These are phyloP conservation scores for Ridgeia piscesae DNA, from an alignment of 1,140 invertebrate genomes.

Conservation along the genomic window DNA sequence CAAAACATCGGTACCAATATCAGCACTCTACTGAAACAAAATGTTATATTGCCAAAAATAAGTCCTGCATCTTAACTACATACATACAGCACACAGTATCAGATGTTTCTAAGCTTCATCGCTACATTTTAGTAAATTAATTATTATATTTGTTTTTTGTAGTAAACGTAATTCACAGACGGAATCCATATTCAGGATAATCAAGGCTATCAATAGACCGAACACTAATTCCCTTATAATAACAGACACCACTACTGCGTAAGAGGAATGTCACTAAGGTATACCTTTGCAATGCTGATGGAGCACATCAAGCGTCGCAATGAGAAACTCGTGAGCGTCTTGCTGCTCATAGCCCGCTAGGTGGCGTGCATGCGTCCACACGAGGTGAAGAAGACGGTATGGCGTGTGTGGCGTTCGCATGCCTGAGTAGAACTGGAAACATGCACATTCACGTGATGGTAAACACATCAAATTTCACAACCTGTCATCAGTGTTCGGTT, in stretches of 20 bases:
- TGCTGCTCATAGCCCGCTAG: slow-evolving; percentile 96
- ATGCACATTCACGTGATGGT: slow-evolving; percentile 8
- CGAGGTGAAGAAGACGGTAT: slow-evolving; percentile 85
- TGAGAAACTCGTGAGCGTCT: slow-evolving; percentile 98
- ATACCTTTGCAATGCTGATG: slow-evolving; percentile 74
- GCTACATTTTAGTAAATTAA: too few relatives aligned
- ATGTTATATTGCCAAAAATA: too few relatives aligned
- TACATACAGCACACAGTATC: too few relatives aligned
- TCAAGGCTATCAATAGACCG: too few relatives aligned
- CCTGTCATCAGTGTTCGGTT: too few relatives aligned
- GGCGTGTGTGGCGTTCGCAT: slow-evolving; percentile 83
- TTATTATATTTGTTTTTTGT: too few relatives aligned
- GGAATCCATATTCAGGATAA: too few relatives aligned
- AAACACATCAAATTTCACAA: background rate
- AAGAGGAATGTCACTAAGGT: background rate
- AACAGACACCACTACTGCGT: background rate
- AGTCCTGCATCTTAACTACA: too few relatives aligned
- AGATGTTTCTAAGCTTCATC: too few relatives aligned
- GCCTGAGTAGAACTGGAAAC: slow-evolving; percentile 83
- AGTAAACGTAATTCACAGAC: too few relatives aligned
- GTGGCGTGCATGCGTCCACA: slow-evolving; percentile 95
- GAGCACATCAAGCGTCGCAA: slow-evolving; percentile 88
- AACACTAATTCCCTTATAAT: background rate
- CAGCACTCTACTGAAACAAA: too few relatives aligned
- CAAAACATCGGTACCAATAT: too few relatives aligned